A percentile compares a stretch with the other conserved stretches of the same genome.
Evolutionary conservation across 2,888 invertebrate species (phyloP).

Genomic region (Troides helena): DNA sequence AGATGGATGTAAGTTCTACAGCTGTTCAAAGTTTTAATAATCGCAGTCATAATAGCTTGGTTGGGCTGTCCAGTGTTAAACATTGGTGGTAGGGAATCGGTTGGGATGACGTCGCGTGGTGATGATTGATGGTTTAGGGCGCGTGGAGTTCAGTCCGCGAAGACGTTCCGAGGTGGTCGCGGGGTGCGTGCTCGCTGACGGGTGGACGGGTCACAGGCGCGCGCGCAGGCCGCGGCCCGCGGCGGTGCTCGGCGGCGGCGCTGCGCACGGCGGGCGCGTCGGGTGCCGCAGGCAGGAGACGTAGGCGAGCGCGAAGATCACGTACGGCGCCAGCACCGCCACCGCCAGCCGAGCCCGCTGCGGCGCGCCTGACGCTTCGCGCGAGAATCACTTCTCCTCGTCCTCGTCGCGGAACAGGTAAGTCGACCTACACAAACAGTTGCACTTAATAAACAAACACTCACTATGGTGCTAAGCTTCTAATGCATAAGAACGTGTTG

Average conservation of each 20-base stretch:
- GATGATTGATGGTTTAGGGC: neutral
- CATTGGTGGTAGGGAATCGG: neutral
- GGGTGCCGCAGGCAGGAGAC: constrained; percentile 48
- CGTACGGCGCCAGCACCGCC: constrained; percentile 65
- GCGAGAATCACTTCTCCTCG: constrained; percentile 82
- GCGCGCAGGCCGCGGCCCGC: constrained; percentile 1
- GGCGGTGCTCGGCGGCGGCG: constrained; percentile 28
- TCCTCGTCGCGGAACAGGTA: constrained; percentile 91
- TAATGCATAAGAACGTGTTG: no score
- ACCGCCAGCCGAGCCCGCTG: constrained; percentile 60
- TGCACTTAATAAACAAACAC: no score
- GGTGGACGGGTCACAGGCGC: constrained; percentile 1
- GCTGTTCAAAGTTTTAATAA: no score
- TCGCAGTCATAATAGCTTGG: no score
- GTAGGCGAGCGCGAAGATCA: constrained; percentile 59
- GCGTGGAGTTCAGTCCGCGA: neutral
- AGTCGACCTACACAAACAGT: constrained; percentile 84
- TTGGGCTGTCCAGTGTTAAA: no score
- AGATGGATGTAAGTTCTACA: no score
- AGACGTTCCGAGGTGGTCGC: neutral
- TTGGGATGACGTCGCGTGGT: neutral
- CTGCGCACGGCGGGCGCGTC: constrained; percentile 31
- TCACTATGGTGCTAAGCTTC: no score
- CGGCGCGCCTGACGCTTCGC: constrained; percentile 68
- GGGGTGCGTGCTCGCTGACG: neutral